These are phyloP conservation scores for Drosophila saltans DNA, from an alignment of 1,140 invertebrate species.

Conservation along the genomic window DNA sequence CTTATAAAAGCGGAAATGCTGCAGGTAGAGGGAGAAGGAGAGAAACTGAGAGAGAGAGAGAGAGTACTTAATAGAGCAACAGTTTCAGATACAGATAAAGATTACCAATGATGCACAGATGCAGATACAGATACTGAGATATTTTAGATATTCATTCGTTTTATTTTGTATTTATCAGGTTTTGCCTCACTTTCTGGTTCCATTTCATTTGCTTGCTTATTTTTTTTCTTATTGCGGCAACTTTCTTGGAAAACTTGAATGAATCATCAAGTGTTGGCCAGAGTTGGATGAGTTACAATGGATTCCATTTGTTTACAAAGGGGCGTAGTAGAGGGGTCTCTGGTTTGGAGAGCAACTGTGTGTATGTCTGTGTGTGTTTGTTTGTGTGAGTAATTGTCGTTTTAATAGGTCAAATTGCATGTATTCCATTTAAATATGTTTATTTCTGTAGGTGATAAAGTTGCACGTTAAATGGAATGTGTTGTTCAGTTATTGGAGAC, in stretches of 20 bases:
- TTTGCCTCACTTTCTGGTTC: neutral
- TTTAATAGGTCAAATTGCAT: neutral
- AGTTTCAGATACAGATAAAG: conserved; percentile 39
- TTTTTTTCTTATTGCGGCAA: neutral
- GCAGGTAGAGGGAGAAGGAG: neutral
- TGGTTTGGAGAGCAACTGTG: no score
- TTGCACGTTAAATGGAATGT: no score
- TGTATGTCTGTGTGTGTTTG: no score
- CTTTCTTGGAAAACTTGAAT: conserved; percentile 16
- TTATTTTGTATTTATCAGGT: conserved; percentile 13
- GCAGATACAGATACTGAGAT: conserved; percentile 23
- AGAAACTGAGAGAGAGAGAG: neutral
- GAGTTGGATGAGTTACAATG: neutral
- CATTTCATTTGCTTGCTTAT: neutral
- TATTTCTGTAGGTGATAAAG: neutral
- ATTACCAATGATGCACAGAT: conserved; percentile 10
- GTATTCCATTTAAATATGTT: neutral
- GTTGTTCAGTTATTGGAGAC: no score
- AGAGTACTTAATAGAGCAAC: conserved; percentile 27
- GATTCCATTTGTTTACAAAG: neutral
- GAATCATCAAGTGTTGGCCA: conserved; percentile 7
- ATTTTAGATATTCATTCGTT: conserved; percentile 13
- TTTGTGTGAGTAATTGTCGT: neutral
- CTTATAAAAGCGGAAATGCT: conserved; percentile 20
- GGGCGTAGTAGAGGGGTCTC: neutral